Base-by-base conservation (phyloP, 2,888 invertebrate genomes). In the Diabrotica balteata region DNA sequence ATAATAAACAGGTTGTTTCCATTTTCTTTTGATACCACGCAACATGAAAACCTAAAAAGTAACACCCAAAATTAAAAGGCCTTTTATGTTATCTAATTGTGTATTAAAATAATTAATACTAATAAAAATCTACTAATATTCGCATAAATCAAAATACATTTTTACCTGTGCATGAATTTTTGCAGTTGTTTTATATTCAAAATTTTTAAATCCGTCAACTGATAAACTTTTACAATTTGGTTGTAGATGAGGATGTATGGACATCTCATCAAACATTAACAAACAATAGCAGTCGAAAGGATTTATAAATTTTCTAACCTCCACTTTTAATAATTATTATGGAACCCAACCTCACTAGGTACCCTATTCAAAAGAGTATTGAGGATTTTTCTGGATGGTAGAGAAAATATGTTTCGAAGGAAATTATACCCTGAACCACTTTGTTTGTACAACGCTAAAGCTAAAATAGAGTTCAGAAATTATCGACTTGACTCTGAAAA, bases 231-330 rank as follows among this genome's bases (percentile, higher is more conserved):
- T n/a, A n/a, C n/a, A n/a, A 63, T 66, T 70, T 53, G 57, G 66
- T 10, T 59, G 47, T n/a, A 75, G 46, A 59, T 61, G 11, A 52
- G 73, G 69, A 22, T 69, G 50, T 7, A 73, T 49, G 32, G 63
- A 57, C 58, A 75, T 72, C 66, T 75, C 72, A 62, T 75, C 73
- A 51, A 72, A 73, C 43, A 69, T 42, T 4, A 74, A 8, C 8
- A 65, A 8, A 63, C 68, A 73, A 7, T 52, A 61, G 57, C 66
- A 66, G 51, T 68, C 52, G 6, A 17, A 22, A 42, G 54, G 51
- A 42, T n/a, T 43, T 47, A 44, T 62, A 52, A 60, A 53, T 9
- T 53, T 17, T 7, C 9, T 53, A 22, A 32, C 2, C 11, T 59
- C 59, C 32, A 22, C 46, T 62, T 22, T 17, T 9, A 62, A 45